Conservation (phyloP, 1,140 invertebrate genomes). For the Achatina immaculata region DNA sequence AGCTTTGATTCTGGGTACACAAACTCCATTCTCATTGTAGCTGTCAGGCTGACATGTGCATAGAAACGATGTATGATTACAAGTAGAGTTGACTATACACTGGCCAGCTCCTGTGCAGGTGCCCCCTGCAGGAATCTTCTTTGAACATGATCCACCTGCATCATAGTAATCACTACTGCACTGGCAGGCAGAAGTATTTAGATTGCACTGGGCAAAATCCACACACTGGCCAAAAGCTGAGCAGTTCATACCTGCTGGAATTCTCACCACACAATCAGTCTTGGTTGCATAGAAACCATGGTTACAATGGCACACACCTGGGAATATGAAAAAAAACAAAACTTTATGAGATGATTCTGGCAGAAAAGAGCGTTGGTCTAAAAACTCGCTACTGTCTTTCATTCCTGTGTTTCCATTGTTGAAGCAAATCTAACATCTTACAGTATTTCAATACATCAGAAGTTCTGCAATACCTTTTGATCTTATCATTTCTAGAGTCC, state of each 20-base stretch:
- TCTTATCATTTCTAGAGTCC: too few species aligned
- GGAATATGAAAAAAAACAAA: neutral
- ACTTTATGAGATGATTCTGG: neutral
- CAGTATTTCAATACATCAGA: too few species aligned
- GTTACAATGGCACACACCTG: conserved; percentile 11
- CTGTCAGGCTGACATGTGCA: conserved; percentile 35
- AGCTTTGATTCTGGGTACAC: conserved; percentile 1
- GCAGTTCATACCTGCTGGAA: conserved; percentile 22
- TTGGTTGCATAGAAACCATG: conserved; percentile 8
- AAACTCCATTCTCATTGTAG: conserved; percentile 30
- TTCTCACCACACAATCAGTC: conserved; percentile 2
- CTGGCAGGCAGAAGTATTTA: conserved; percentile 15
- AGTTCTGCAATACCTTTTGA: too few species aligned
- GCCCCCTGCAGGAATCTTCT: conserved; percentile 27
- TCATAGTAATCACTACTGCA: conserved; percentile 35
- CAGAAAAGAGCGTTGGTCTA: neutral
- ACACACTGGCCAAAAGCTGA: conserved; percentile 35
- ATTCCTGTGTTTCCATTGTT: too few species aligned
- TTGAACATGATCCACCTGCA: conserved; percentile 35
- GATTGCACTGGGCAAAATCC: conserved; percentile 35
- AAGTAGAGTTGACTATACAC: conserved; percentile 36
- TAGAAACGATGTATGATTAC: neutral
- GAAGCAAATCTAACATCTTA: too few species aligned
- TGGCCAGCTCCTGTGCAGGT: conserved; percentile 29
- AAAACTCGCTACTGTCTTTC: neutral